phyloP scores from a whole-genome alignment of 2,888 invertebrate species.

The Adela reaumurella region DNA sequence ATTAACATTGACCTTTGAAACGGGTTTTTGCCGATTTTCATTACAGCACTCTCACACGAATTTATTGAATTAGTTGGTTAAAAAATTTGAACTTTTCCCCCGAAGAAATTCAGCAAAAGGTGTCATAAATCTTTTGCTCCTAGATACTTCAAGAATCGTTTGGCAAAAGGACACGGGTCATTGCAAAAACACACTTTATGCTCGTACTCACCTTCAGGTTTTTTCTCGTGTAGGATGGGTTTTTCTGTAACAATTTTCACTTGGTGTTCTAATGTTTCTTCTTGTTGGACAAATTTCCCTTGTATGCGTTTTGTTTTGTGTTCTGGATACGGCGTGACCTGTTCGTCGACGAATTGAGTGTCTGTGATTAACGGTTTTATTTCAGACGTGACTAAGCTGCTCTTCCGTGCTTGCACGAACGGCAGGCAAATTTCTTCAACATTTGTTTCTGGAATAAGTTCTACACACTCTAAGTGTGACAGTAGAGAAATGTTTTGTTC shows the following conservation, averaged over 20 bases:
- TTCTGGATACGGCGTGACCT: slow-evolving; percentile 21
- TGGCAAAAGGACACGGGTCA: no score
- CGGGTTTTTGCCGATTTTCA: no score
- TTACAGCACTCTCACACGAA: no score
- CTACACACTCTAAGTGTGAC: slow-evolving; percentile 34
- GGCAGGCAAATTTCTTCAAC: slow-evolving; percentile 24
- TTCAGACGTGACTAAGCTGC: slow-evolving; percentile 26
- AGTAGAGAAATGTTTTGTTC: slow-evolving; percentile 28
- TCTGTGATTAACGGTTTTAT: slow-evolving; percentile 35
- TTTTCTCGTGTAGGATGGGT: slow-evolving; percentile 24
- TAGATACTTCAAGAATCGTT: no score
- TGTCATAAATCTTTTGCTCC: no score
- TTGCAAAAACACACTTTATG: no score
- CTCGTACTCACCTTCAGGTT: slow-evolving; percentile 18
- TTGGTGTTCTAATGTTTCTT: no score
- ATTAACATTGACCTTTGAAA: no score
- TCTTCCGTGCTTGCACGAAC: slow-evolving; percentile 20
- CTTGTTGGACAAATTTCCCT: slow-evolving; percentile 20
- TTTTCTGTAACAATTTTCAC: neutral
- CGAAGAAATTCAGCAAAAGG: no score
- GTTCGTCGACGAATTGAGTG: slow-evolving; percentile 33
- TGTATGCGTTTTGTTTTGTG: slow-evolving; percentile 18
- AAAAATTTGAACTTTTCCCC: no score
- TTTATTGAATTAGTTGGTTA: no score
- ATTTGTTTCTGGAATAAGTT: slow-evolving; percentile 28